Evolutionary conservation across 1,140 invertebrate species (phyloP), one percentile per base, ranked within the genome.

Genomic region (Venustaconcha ellipsiformis): DNA sequence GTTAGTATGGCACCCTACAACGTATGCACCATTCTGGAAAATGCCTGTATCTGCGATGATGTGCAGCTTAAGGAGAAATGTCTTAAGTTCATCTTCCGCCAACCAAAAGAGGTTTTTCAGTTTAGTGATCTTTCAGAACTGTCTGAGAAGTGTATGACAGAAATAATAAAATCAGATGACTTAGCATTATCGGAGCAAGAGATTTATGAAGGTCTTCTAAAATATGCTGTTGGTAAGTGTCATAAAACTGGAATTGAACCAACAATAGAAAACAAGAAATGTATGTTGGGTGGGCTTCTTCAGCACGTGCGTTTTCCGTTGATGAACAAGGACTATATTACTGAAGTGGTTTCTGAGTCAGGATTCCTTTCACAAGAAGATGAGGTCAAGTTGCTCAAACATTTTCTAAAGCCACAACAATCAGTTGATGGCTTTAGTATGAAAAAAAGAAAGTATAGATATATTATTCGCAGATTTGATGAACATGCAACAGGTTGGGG

Each of bases 271-370:
- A 79, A 78, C 55, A 74, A 70, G 62, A 67, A 70, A 20, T 26
- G 65, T 14, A 57, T 71, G 13, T 13, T 80, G 15, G 76, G 58
- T 14, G 67, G 78, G 55, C 37, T 78, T n/a, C 26, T 82, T 6
- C 48, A 75, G 13, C 58, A 75, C 20, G 72, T 83, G 1, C 66
- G 81, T 26, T 80, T 83, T 76, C 81, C 81, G 6, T 48, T 80
- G 18, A 80, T 80, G 74, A 23, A 62, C 23, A 48, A 20, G 23
- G 57, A 75, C n/a, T 79, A 76, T 62, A 79, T 80, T 60, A 65
- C 58, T 4, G 68, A 58, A 15, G 18, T 59, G 12, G 69, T 75
- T 30, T 67, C 64, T 23, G n/a, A 67, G 37, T 37, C 14, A 23
- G 57, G 57, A 13, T 57, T 79, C 11, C 58, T 75, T 14, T 57